Conservation (phyloP, 2,797 vertebrate species). For the Anguilla obscura region DNA sequence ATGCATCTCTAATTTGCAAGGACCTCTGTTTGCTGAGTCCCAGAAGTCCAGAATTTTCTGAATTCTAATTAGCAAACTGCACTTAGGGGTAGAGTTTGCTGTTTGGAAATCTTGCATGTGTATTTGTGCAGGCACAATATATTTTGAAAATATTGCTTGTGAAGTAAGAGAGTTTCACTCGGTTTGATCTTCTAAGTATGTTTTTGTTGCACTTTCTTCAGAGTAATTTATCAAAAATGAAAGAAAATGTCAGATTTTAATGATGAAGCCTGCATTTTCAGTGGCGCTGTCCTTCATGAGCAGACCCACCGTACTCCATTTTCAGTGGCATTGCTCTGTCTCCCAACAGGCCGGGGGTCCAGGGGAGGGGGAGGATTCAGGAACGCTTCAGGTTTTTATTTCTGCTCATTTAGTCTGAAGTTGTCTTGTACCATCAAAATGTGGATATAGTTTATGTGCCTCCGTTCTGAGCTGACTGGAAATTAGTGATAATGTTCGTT, state of each 20-base stretch:
- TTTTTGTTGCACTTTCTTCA: background rate
- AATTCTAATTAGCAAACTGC: background rate
- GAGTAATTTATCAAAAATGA: background rate
- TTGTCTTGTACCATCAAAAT: background rate
- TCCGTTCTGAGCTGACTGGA: background rate
- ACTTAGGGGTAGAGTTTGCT: background rate
- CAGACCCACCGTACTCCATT: background rate
- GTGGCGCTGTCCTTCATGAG: background rate
- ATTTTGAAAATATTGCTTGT: background rate
- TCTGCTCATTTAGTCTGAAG: background rate
- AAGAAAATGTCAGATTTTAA: background rate
- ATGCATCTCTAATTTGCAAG: background rate
- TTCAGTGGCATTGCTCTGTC: background rate
- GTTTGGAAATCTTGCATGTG: background rate
- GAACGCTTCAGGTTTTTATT: background rate
- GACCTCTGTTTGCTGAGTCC: background rate
- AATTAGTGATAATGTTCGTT: background rate
- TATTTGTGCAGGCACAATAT: background rate
- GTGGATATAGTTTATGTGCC: background rate
- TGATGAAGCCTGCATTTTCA: background rate
- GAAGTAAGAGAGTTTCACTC: background rate
- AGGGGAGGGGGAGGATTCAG: conserved; percentile 26
- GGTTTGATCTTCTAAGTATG: background rate
- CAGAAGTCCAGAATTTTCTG: background rate
- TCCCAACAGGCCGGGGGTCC: conserved; percentile 12